Evolutionary conservation across 2,113 vertebrate species (phyloP).

Genomic region (Malurus melanocephalus): DNA sequence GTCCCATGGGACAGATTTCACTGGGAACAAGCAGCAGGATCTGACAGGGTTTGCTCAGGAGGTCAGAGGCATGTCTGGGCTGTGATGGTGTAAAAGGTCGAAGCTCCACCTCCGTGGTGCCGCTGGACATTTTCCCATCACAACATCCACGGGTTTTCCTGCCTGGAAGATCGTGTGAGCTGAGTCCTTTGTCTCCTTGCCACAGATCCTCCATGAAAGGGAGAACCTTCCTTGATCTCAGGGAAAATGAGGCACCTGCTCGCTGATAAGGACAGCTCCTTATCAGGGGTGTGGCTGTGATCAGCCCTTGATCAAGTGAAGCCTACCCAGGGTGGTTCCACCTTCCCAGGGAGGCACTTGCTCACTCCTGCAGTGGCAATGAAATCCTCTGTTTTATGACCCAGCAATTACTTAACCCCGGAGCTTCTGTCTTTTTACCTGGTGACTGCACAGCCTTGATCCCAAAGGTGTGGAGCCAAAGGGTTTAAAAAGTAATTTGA

Average conservation of each 20-base stretch:
- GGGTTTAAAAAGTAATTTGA: background rate
- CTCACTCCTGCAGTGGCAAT: background rate
- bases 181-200: background rate
- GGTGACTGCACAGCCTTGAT: background rate
- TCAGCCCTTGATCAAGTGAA: conserved; percentile 8
- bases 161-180: background rate
- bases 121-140: background rate
- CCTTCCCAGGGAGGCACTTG: background rate
- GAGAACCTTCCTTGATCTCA: background rate
- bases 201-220: background rate
- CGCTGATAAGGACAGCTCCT: background rate
- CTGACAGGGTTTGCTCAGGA: background rate
- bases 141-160: background rate
- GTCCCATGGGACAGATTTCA: background rate
- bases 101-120: background rate
- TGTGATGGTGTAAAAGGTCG: background rate
- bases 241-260: background rate
- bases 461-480: background rate
- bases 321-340: background rate
- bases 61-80: background rate
- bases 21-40: background rate
- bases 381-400: background rate
- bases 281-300: background rate
- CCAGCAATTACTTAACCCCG: background rate
- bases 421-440: background rate